These are phyloP conservation scores for Anastatus disparis DNA, from an alignment of 1,140 invertebrate genomes.

Conservation along the genomic window DNA sequence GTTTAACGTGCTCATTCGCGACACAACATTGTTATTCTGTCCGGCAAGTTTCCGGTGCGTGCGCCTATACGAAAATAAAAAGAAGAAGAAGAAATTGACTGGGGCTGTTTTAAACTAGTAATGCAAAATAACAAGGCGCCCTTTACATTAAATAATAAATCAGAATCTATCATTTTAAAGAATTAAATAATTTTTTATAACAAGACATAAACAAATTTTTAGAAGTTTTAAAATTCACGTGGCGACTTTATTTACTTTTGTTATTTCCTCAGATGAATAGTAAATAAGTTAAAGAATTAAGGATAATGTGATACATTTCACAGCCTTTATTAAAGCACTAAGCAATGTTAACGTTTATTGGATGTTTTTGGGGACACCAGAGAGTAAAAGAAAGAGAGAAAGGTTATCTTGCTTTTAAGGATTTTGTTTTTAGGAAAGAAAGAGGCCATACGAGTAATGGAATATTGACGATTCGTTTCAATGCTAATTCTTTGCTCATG, in stretches of 20 bases:
- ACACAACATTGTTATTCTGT: constrained; percentile 28
- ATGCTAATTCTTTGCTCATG: constrained; percentile 6
- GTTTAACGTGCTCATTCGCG: background rate
- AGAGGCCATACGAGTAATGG: constrained; percentile 6
- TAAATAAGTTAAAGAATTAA: background rate
- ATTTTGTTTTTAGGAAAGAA: constrained; percentile 4
- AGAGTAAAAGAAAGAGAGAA: background rate
- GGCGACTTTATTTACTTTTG: background rate
- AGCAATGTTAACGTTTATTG: constrained; percentile 19
- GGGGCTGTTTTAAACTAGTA: too few relatives aligned
- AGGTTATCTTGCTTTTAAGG: constrained; percentile 19
- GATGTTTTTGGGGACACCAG: background rate
- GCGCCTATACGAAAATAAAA: background rate
- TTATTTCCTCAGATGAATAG: background rate
- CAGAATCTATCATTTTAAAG: too few relatives aligned
- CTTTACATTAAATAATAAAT: too few relatives aligned
- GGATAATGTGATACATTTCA: background rate
- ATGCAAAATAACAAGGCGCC: too few relatives aligned
- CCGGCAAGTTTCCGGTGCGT: constrained; percentile 18
- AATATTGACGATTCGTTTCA: background rate
- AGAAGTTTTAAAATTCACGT: too few relatives aligned
- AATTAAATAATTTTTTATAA: too few relatives aligned
- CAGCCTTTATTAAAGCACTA: background rate
- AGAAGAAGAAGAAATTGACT: background rate
- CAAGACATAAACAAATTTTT: too few relatives aligned